Evolutionary conservation across 2,888 invertebrate genomes (phyloP).

Genomic region (Bhutanitis thaidina): DNA sequence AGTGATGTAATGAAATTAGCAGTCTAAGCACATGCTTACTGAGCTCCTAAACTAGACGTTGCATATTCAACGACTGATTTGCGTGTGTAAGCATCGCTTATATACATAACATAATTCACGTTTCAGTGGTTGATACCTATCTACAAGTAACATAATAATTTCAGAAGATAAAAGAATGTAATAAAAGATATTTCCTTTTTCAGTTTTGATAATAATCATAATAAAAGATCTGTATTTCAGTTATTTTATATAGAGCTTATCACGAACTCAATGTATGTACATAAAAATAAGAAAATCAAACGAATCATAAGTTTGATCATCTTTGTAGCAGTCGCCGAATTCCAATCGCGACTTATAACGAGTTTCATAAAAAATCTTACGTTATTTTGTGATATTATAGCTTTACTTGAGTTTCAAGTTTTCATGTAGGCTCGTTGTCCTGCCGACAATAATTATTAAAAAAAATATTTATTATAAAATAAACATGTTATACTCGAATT

Average conservation of each 20-base stretch:
- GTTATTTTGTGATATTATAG: neutral
- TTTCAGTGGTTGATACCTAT: constrained; percentile 17
- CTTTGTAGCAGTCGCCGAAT: neutral
- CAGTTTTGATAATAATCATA: too few relatives aligned
- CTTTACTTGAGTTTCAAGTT: neutral
- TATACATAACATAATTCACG: constrained; percentile 58
- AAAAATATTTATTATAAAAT: too few relatives aligned
- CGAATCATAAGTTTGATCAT: neutral
- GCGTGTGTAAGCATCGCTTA: constrained; percentile 76
- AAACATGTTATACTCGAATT: too few relatives aligned
- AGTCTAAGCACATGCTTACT: constrained; percentile 75
- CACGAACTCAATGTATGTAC: neutral
- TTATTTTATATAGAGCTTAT: too few relatives aligned
- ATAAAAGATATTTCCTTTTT: too few relatives aligned
- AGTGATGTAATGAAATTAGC: constrained; percentile 60
- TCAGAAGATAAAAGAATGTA: too few relatives aligned
- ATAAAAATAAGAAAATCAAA: neutral
- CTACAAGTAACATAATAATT: constrained; percentile 9
- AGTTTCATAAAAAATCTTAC: neutral
- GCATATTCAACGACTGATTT: constrained; percentile 79
- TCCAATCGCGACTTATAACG: neutral
- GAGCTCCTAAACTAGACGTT: constrained; percentile 74
- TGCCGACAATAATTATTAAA: too few relatives aligned
- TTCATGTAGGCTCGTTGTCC: too few relatives aligned
- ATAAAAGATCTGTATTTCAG: too few relatives aligned